Conservation (phyloP, 2,888 invertebrate genomes). For the Yponomeuta cagnagella region DNA sequence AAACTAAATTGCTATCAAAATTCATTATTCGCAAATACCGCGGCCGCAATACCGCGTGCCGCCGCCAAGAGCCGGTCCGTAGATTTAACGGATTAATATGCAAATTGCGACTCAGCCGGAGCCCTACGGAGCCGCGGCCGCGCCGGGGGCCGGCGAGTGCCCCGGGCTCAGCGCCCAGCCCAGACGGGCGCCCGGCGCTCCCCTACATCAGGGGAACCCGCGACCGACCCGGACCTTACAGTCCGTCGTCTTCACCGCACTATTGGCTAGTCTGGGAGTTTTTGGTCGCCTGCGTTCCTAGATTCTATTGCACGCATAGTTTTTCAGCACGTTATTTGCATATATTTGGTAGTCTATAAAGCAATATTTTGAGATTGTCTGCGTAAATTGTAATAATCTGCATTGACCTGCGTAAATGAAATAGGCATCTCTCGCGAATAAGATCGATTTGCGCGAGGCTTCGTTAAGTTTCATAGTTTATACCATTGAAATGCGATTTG, state of each 20-base stretch:
- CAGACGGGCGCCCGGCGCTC: neutral
- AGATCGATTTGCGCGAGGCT: no score
- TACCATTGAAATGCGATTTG: neutral
- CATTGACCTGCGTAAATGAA: no score
- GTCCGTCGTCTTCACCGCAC: neutral
- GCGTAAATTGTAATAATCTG: no score
- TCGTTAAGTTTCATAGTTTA: neutral
- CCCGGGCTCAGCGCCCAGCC: neutral
- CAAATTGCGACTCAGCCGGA: neutral
- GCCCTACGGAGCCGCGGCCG: neutral
- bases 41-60: neutral
- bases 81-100: conserved; percentile 9
- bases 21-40: conserved; percentile 6
- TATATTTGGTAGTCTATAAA: no score
- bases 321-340: no score
- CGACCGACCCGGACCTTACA: neutral
- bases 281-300: no score
- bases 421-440: no score
- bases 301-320: no score
- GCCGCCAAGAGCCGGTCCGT: neutral
- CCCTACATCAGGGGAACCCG: neutral
- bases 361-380: no score
- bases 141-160: neutral
- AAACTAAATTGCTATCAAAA: conserved; percentile 14
- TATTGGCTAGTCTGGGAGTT: no score